Base-by-base conservation (phyloP, 92 coral and sea anemone genomes). In the Siderastrea radians region DNA sequence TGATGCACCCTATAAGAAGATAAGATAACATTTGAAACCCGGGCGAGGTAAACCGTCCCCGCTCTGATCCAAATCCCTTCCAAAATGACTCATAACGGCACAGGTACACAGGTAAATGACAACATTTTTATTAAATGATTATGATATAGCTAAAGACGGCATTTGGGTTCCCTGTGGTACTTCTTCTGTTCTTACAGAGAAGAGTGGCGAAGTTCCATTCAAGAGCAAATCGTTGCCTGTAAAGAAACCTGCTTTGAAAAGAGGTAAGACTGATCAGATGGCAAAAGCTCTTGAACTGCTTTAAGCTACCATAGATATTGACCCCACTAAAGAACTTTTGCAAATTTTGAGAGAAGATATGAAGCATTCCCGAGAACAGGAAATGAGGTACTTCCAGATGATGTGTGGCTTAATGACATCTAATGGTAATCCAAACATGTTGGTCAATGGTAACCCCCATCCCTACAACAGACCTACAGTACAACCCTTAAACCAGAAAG, bases 261-360 rank as follows among this genome's bases (percentile, higher is more conserved):
- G 62, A 90, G n/a, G 86, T 2, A 90, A 90, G 75, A 85, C 61
- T 90, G 93, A 85, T 82, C 87, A 81, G 55, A 61, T 88, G 61
- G 70, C 47, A 44, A 81, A 88, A 75, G 88, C 86, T 78, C 84
- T 89, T 68, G 89, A 84, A 90, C 81, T 90, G 88, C 79, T 79
- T 67, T 89, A 90, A 86, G 74, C 83, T 76, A 85, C 93, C 4
- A 85, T 90, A 50, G 86, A 80, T 46, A 85, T 85, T 85, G 93
- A 90, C 62, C 93, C 93, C 43, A 74, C 93, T n/a, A 90, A 79
- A 74, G 87, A 90, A 17, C 75, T 90, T 48, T 79, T 90, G 66
- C 89, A 90, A 78, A 71, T 90, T 79, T 77, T 90, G 57, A 90
- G 79, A 77, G 89, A 90, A 7, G 89, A 90, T 38, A 90, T 84